phyloP scores from a whole-genome alignment of 2,113 vertebrate species.

The Psophia crepitans region DNA sequence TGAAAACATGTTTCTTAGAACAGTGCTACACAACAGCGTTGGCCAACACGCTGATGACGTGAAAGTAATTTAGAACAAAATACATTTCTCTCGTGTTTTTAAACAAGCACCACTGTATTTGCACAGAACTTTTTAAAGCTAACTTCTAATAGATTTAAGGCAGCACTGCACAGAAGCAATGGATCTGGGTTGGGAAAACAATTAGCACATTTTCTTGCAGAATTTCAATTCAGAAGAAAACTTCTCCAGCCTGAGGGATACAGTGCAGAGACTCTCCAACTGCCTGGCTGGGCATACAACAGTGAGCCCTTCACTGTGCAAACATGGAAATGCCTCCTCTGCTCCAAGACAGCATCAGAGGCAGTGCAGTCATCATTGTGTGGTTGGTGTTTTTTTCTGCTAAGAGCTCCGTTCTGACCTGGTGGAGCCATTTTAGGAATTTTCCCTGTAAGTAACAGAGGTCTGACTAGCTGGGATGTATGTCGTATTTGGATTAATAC shows the following conservation, averaged over 20 bases:
- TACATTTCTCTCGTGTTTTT: not conserved
- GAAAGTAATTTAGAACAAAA: not conserved
- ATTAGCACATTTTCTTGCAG: not conserved
- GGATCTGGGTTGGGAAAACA: not conserved
- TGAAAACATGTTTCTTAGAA: not conserved
- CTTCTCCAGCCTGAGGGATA: not conserved
- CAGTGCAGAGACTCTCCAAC: not conserved
- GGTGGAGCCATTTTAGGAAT: not conserved
- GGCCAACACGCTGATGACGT: not conserved
- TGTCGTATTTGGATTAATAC: slow-evolving; percentile 9
- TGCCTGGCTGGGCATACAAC: not conserved
- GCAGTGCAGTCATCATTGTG: not conserved
- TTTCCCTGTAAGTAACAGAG: slow-evolving; percentile 8
- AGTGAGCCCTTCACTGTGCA: not conserved
- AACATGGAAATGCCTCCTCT: not conserved
- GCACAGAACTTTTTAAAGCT: not conserved
- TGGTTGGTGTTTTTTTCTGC: not conserved
- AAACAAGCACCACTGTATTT: not conserved
- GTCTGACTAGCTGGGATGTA: not conserved
- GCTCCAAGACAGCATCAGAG: not conserved
- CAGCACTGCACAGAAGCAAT: not conserved
- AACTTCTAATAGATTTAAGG: not conserved
- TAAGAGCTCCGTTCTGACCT: not conserved
- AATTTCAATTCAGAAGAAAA: not conserved
- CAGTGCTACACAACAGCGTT: not conserved